These are phyloP conservation scores for Lethrus apterus DNA, from an alignment of 1,140 invertebrate genomes.

Conservation along the genomic window DNA sequence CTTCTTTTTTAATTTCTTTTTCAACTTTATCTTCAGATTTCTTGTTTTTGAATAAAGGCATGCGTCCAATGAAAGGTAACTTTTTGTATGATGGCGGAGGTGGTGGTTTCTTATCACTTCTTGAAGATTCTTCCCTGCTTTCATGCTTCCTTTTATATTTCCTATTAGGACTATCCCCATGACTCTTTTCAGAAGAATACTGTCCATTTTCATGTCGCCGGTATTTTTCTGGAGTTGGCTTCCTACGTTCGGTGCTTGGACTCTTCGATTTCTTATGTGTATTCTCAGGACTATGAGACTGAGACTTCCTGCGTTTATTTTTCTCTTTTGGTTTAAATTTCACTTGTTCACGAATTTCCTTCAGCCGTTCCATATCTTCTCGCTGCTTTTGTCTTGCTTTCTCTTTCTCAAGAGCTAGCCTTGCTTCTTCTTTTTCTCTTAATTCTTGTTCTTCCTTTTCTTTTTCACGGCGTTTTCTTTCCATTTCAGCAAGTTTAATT, in stretches of 20 bases:
- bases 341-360: slow-evolving; percentile 34
- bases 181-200: slow-evolving; percentile 7
- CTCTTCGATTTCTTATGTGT: slow-evolving; percentile 18
- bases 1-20: slow-evolving; percentile 37
- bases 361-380: slow-evolving; percentile 35
- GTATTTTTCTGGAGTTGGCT: slow-evolving; percentile 9
- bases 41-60: slow-evolving; percentile 61
- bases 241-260: slow-evolving; percentile 17
- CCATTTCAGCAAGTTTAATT: slow-evolving; percentile 45
- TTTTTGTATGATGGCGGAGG: slow-evolving; percentile 44
- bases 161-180: slow-evolving; percentile 10
- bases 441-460: slow-evolving; percentile 39
- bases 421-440: slow-evolving; percentile 36
- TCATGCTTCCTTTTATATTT: slow-evolving; percentile 14
- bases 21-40: slow-evolving; percentile 37
- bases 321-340: slow-evolving; percentile 29
- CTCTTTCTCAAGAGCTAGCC: slow-evolving; percentile 39
- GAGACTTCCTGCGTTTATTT: slow-evolving; percentile 20
- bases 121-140: slow-evolving; percentile 3
- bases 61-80: slow-evolving; percentile 59
- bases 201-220: slow-evolving; percentile 6
- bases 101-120: slow-evolving; percentile 24
- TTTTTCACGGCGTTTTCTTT: slow-evolving; percentile 43
- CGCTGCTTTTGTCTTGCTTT: slow-evolving; percentile 37
- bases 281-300: slow-evolving; percentile 19